Conservation (phyloP, 2,888 invertebrate species). For the Torymus tubicola region DNA sequence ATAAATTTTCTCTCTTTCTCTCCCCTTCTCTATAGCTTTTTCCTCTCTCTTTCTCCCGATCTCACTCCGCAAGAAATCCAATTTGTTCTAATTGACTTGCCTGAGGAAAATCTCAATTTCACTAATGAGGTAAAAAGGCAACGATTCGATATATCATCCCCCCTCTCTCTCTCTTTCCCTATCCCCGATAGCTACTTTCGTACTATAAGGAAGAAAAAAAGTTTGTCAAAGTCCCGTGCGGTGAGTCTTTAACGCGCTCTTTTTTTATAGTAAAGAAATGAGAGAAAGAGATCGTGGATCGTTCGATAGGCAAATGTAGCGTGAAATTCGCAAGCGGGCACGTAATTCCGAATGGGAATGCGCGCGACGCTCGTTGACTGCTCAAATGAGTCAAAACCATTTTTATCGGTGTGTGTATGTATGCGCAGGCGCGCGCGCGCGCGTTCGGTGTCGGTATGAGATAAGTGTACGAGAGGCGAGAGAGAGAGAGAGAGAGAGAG, state of each 20-base stretch:
- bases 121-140: conserved; percentile 40
- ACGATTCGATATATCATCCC: conserved; percentile 23
- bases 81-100: conserved; percentile 44
- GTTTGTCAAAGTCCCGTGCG: conserved; percentile 40
- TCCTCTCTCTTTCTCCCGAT: too few relatives aligned
- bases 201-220: too few relatives aligned
- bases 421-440: too few relatives aligned
- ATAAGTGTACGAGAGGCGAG: conserved; percentile 8
- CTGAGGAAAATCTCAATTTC: conserved; percentile 40
- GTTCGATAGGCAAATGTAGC: conserved; percentile 66
- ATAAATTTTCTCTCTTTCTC: conserved; percentile 8
- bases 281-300: conserved; percentile 54
- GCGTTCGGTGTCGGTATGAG: not conserved
- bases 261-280: conserved; percentile 18
- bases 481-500: too few relatives aligned
- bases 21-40: too few relatives aligned
- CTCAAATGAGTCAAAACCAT: conserved; percentile 43
- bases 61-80: conserved; percentile 3
- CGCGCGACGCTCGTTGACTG: conserved; percentile 55
- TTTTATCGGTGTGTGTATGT: too few relatives aligned
- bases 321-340: conserved; percentile 63
- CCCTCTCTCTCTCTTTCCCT: too few relatives aligned
- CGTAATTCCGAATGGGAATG: conserved; percentile 32
- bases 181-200: too few relatives aligned
- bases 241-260: conserved; percentile 35